phyloP scores from a whole-genome alignment of 2,113 vertebrate genomes.

The Hipposideros armiger region DNA sequence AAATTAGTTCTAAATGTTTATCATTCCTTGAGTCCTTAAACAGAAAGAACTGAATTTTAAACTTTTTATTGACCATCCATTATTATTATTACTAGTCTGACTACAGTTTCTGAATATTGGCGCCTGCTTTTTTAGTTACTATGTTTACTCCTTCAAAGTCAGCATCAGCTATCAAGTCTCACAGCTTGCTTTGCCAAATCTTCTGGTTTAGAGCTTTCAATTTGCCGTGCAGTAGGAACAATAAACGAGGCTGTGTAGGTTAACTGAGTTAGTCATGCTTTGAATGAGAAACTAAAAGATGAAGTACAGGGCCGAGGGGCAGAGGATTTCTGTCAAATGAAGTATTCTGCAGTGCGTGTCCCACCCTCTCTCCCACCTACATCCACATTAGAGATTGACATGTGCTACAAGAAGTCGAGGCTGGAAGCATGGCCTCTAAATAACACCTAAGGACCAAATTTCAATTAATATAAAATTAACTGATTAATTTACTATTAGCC shows the following conservation, averaged over 20 bases:
- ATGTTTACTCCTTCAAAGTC: not conserved
- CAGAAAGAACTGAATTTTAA: not conserved
- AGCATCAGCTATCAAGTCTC: not conserved
- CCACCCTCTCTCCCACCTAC: rapidly evolving
- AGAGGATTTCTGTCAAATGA: not conserved
- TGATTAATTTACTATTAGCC: not conserved
- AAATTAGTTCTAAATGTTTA: constrained; percentile 20
- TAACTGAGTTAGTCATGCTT: constrained; percentile 12
- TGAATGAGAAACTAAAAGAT: not conserved
- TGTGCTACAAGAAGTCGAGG: not conserved
- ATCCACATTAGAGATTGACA: not conserved
- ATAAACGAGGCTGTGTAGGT: not conserved
- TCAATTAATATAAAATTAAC: not conserved
- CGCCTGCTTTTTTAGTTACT: not conserved
- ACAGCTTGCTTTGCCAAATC: not conserved
- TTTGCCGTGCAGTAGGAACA: not conserved
- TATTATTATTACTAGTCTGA: not conserved
- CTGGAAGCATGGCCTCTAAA: not conserved
- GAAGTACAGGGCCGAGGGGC: not conserved
- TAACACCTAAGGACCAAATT: not conserved
- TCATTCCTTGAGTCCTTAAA: not conserved
- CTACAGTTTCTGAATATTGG: not conserved
- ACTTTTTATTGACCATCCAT: not conserved
- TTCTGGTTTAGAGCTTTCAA: not conserved
- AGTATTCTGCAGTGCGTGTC: not conserved